Evolutionary conservation across 2,888 invertebrate species (phyloP).

Genomic region (Tetranychus truncatus): DNA sequence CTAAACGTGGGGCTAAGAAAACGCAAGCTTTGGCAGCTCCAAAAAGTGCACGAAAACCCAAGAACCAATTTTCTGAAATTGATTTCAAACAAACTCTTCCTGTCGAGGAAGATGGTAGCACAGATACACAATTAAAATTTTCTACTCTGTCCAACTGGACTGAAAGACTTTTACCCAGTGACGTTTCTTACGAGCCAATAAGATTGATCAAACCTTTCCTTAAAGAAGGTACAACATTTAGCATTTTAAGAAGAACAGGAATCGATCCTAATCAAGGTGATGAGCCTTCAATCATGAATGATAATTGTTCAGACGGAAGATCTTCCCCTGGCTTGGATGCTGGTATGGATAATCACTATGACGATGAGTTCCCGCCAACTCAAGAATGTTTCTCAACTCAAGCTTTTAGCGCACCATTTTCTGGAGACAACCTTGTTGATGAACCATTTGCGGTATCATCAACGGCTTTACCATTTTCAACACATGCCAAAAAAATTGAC

Average conservation of each 20-base stretch:
- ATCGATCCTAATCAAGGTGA: not conserved
- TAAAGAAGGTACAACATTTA: conserved; percentile 8
- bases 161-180: conserved; percentile 14
- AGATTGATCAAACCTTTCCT: conserved; percentile 14
- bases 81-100: not conserved
- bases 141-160: conserved; percentile 13
- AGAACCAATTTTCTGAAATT: conserved; percentile 3
- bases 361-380: conserved; percentile 15
- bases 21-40: not conserved
- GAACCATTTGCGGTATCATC: conserved; percentile 38
- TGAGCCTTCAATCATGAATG: not conserved
- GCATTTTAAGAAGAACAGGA: conserved; percentile 11
- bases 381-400: not conserved
- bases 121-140: conserved; percentile 8
- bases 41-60: conserved; percentile 4
- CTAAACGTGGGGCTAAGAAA: not conserved
- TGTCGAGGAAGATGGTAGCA: not conserved
- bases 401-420: conserved; percentile 13
- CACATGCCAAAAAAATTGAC: conserved; percentile 64
- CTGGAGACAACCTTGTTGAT: conserved; percentile 19
- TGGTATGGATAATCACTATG: conserved; percentile 16
- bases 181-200: conserved; percentile 17
- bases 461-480: conserved; percentile 56
- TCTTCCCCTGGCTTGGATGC: conserved; percentile 14
- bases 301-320: not conserved